Evolutionary conservation across 2,113 vertebrate species (phyloP), one percentile per base, ranked within the genome.

Genomic region (Genyomyrus donnyi): DNA sequence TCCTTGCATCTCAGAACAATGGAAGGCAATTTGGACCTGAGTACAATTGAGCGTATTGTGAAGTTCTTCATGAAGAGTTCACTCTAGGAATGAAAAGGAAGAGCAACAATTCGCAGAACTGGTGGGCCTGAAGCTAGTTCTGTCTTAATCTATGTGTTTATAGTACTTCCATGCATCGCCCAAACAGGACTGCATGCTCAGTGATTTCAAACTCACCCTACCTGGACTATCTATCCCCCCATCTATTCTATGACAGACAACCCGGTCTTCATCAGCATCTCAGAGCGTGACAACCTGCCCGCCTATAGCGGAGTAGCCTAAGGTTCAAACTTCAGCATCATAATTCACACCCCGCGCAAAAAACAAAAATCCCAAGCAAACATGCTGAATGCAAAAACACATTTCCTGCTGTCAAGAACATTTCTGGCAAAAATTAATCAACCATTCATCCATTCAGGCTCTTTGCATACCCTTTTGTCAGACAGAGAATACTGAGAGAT

Each of bases 371-470:
- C 95, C 95, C 97, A 96, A 96, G 96, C 96, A 98, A 98, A 98
- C 96, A 97, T 94, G 96, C 94, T 97, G 97, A 95, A 97, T 93
- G 94, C 95, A 97, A 97, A 98, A 98, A 94, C 96, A 97, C 97
- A 98, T 97, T 99, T 98, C 97, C 97, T 97, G 97, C 97, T 99
- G 98, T 99, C 97, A 97, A 97, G 96, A 97, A 97, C 96, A 96
- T 97, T 97, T 97, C 97, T 95, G 96, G 96, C 96, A 98, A 98
- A 95, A 99, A 99, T 99, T 98, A 99, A 99, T 99, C 98, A 99
- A 98, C 97, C 98, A 97, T 99, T 99, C 98, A 98, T 97, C 97
- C 98, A 99, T 99, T 98, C 96, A 98, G 96, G 97, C 97, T 99
- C 97, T 99, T 99, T 99, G 97, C 98, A 98, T 99, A 98, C 97